Evolutionary conservation across 2,888 invertebrate genomes (phyloP), one percentile per base, ranked within the genome.

Genomic region (Agrilus biguttatus): DNA sequence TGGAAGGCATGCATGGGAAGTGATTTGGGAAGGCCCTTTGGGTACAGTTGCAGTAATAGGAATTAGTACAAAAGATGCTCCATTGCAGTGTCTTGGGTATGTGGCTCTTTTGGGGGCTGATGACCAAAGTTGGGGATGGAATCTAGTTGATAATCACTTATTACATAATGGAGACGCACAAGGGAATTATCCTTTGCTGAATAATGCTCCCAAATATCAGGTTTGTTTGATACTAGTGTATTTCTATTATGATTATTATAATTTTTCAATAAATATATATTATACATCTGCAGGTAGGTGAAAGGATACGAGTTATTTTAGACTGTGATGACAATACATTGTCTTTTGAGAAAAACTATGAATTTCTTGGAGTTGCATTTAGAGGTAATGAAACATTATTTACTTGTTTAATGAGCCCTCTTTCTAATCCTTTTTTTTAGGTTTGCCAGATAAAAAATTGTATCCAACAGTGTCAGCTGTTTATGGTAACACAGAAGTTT

Each of bases 51-150:
- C 97, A 36, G 95, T 97, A 36, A 84, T 98, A 58, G 97, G 92
- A 34, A 83, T 95, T 57, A 88, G 93, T 37, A 93, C 93, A 2
- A 89, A 87, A 70, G 91, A 96, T 61, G 92, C 96, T 8, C 78
- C 89, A 34, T 70, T 96, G 48, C 89, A 96, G 63, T 89, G 90
- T 65, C 89, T 86, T 57, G 96, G 97, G 43, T 98, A 98, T 71
- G 86, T 95, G 40, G 88, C 95, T 8, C 71, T 98, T 45, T 70
- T 97, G 49, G 97, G 97, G 28, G 86, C 89, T 5, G 93, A 97
- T 70, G 90, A 92, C 63, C 87, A 96, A 65, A 95, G 93, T 59
- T 98, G 97, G 97, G 97, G 97, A 12, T 98, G 97, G 97, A 97
- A 97, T 75, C 75, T 98, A 55, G 96, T 97, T 40, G 96, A 97